Base-by-base conservation (phyloP, 1,140 invertebrate species). In the Drosophila pandora region DNA sequence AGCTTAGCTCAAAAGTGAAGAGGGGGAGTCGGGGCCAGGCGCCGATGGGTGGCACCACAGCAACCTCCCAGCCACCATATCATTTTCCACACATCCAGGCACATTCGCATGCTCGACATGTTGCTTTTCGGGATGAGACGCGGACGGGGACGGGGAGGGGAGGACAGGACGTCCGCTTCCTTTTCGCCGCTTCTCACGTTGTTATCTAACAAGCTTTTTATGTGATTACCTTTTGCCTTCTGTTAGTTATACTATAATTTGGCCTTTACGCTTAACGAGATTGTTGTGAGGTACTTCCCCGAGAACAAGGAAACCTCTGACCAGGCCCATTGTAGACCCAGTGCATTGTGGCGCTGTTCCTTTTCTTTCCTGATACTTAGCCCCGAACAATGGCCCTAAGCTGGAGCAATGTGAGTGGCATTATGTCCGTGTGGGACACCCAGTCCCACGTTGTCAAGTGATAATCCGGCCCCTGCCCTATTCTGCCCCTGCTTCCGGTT, bases 191-290 rank as follows among this genome's bases (percentile, higher is more conserved):
- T 50, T 48, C 72, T 52, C 64, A 75, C 64, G 71, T 81, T 85
- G 81, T 85, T 85, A 81, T 75, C 74, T 85, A 85, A 87, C 82
- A 85, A 87, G 82, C 78, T 87, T 82, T 85, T 85, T 85, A 85
- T 85, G 82, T 78, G 82, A 87, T 87, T 87, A 85, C 82, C 82
- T 85, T 87, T 69, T 82, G 79, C 74, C 78, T 81, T 78, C 82
- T 87, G 82, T 87, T 85, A 87, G 82, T 87, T 82, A 87, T 71
- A 82, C 82, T 87, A 85, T 87, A 85, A 87, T 85, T 85, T 87
- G 82, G 82, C 82, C 78, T 87, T 85, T 87, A 85, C 82, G 73
- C 79, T 85, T 85, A 87, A 87, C 82, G 82, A 85, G 82, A 78
- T 74, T 85, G 82, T 87, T 85, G 73, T 58, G 48, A 83, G 80